Evolutionary conservation across 2,113 vertebrate species (phyloP), one percentile per base, ranked within the genome.

Genomic region (Pangasianodon gigas): DNA sequence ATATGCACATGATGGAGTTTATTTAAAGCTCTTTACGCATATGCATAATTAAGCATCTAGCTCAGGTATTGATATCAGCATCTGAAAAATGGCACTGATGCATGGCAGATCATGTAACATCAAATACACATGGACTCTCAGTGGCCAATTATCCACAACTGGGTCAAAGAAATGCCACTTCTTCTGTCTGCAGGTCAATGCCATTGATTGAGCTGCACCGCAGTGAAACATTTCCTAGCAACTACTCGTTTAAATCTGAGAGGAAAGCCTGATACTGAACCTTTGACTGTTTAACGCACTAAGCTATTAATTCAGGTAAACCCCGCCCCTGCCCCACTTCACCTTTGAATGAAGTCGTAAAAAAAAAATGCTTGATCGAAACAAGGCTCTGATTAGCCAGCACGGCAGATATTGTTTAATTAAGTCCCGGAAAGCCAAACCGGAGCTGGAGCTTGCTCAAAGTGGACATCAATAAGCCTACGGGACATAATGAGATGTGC

Each of bases 401-500:
- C 56, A 62, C 10, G 46, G 74, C 71, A 84, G n/a, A 90, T 75
- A 88, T 87, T 37, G 84, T 85, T 85, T 90, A 88, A 90, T 88
- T 89, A 88, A 89, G 88, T 79, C 44, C n/a, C 19, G 52, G 60
- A 58, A 71, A 87, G 87, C 46, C 71, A 21, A 86, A 80, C n/a
- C 46, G 54, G 71, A 83, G 32, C 71, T 82, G 91, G n/a, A 65
- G 88, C 67, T 85, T 21, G 80, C 71, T 89, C 65, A 89, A 83
- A 91, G 90, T 18, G 46, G 13, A 60, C 88, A 85, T 85, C 82
- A 89, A 88, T 88, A 86, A 81, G 75, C 79, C 75, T 46, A 74
- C 67, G 88, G n/a, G 74, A 86, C 65, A 84, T 87, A 90, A 91
- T 84, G 77, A n/a, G 90, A 86, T 84, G 88, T 62, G 48, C 90